Conservation (phyloP, 2,113 vertebrate species). For the Rostratula benghalensis region DNA sequence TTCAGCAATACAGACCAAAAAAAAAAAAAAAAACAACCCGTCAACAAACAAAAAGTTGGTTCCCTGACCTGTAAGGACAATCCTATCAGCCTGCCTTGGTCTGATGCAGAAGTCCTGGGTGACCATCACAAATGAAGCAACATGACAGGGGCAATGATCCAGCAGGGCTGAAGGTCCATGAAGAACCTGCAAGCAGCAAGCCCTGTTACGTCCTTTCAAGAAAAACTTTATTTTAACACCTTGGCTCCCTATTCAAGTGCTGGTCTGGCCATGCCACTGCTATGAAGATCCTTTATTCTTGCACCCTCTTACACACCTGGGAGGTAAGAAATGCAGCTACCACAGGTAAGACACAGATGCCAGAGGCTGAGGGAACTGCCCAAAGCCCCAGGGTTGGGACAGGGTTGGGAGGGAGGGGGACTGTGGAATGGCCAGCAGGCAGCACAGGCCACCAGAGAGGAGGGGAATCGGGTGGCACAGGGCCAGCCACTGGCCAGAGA, state of each 20-base stretch:
- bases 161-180: neutral
- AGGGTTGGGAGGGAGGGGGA: neutral
- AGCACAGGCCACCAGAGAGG: neutral
- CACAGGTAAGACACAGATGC: neutral
- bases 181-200: neutral
- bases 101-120: neutral
- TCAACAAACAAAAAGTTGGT: neutral
- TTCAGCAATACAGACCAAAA: neutral
- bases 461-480: neutral
- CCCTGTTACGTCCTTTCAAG: neutral
- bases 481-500: neutral
- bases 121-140: neutral
- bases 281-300: neutral
- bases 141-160: neutral
- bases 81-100: neutral
- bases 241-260: neutral
- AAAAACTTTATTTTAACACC: neutral
- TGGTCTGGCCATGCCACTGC: neutral
- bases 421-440: neutral
- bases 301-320: neutral
- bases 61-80: neutral
- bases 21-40: neutral
- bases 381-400: neutral
- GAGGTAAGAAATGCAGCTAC: neutral
- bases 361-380: neutral